Evolutionary conservation across 2,888 invertebrate genomes (phyloP), one percentile per base, ranked within the genome.

Genomic region (Polyommatus icarus): DNA sequence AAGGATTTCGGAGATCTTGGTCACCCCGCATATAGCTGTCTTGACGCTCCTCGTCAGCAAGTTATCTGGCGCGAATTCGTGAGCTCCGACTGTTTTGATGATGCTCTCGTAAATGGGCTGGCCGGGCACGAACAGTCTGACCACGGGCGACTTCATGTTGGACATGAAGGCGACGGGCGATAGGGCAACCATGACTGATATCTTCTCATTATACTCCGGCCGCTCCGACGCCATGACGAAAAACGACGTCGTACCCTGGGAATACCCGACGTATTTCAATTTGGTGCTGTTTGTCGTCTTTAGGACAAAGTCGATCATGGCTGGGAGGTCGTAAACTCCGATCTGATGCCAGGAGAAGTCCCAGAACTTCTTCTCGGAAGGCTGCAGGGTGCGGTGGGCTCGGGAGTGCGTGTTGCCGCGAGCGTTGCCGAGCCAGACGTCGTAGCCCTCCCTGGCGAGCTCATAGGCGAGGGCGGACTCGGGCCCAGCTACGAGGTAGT

Each of bases 311-410:
- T 98, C 96, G 40, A 99, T 96, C 91, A 96, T 96, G 0, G 97
- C 96, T 2, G 98, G 97, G 3, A 98, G 85, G 87, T 99, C 98
- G 83, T 94, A 95, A 46, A 90, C 86, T 0, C 96, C 97, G 85
- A 98, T 97, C 85, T 98, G 96, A 86, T 98, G 97, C 96, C 96
- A 98, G 77, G 97, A 97, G 82, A 96, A 96, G 77, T 95, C 89
- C 96, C 96, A 96, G 84, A 95, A 96, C n/a, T 87, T 84, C 0
- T 87, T 82, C 8, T 95, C 88, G 0, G 84, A 84, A 0, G 94
- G 87, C 1, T 88, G 81, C 85, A 91, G 80, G 0, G 86, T 84
- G 1, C 84, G 82, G 84, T 97, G 97, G 8, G 86, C 88, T 15
- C 94, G 90, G 0, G 95, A 95, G 85, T 96, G 96, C n/a, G 94